Evolutionary conservation across 2,797 vertebrate genomes (phyloP).

Genomic region (Periparus ater): DNA sequence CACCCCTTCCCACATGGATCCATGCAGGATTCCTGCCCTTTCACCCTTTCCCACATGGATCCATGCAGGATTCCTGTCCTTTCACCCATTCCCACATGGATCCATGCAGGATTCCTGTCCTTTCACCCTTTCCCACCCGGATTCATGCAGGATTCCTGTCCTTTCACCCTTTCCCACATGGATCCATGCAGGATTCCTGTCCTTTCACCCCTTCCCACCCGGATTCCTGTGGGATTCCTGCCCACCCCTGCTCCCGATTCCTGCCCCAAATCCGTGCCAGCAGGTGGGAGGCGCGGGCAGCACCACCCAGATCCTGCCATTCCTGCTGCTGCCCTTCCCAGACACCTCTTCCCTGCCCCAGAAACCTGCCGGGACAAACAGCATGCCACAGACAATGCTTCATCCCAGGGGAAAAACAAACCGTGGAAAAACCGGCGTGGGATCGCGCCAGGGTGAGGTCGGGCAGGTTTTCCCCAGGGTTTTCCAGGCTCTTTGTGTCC

Average conservation of each 20-base stretch:
- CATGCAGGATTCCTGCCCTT: no score
- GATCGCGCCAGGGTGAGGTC: background rate
- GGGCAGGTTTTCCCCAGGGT: background rate
- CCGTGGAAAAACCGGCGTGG: background rate
- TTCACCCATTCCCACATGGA: no score
- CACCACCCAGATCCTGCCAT: background rate
- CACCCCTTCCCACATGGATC: no score
- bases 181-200: fast-evolving
- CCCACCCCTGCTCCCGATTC: background rate
- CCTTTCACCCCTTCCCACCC: background rate
- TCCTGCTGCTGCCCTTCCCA: background rate
- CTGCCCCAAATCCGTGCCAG: background rate
- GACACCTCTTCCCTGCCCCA: background rate
- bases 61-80: no score
- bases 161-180: no score
- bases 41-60: no score
- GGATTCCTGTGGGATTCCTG: fast-evolving
- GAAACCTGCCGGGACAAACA: background rate
- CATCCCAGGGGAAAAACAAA: background rate
- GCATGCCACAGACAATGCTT: background rate
- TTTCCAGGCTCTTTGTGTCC: background rate
- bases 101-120: no score
- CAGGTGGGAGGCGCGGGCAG: background rate
- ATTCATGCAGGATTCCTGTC: fast-evolving
- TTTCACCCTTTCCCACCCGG: no score